phyloP scores from a whole-genome alignment of 2,797 vertebrate species.

The Apodemus agrarius region DNA sequence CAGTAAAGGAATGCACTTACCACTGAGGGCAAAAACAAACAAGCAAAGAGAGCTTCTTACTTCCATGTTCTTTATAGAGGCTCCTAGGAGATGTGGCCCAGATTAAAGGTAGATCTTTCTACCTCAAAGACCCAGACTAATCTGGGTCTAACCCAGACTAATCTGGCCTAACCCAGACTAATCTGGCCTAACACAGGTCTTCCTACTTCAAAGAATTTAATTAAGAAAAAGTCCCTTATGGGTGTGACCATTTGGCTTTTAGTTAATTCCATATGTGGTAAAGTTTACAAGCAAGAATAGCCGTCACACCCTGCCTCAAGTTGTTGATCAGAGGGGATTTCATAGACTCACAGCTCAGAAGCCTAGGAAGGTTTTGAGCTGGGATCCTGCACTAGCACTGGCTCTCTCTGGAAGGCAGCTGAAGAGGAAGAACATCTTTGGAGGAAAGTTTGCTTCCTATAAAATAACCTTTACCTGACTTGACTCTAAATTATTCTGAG shows the following conservation, averaged over 20 bases:
- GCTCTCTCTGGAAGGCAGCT: background rate
- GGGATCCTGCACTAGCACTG: background rate
- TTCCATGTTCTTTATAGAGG: background rate
- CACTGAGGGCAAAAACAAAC: background rate
- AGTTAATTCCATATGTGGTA: background rate
- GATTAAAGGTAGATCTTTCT: background rate
- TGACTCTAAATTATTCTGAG: background rate
- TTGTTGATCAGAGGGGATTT: background rate
- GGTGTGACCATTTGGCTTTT: background rate
- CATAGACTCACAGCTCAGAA: background rate
- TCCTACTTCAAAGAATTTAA: background rate
- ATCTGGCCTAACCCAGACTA: too few species aligned
- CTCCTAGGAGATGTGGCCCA: background rate
- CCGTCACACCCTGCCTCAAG: background rate
- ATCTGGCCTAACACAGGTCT: background rate
- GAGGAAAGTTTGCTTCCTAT: background rate
- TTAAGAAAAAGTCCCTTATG: background rate
- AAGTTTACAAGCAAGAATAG: background rate
- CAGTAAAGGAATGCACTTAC: background rate
- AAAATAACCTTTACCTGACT: background rate
- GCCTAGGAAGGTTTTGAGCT: background rate
- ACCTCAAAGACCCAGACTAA: background rate
- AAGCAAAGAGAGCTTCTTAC: background rate
- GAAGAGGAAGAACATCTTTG: background rate
- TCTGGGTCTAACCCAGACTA: too few species aligned